A percentile compares a stretch with the other conserved stretches of the same genome.
These are phyloP conservation scores for Jaculus jaculus DNA, from an alignment of 2,113 vertebrate species.

Conservation along the genomic window DNA sequence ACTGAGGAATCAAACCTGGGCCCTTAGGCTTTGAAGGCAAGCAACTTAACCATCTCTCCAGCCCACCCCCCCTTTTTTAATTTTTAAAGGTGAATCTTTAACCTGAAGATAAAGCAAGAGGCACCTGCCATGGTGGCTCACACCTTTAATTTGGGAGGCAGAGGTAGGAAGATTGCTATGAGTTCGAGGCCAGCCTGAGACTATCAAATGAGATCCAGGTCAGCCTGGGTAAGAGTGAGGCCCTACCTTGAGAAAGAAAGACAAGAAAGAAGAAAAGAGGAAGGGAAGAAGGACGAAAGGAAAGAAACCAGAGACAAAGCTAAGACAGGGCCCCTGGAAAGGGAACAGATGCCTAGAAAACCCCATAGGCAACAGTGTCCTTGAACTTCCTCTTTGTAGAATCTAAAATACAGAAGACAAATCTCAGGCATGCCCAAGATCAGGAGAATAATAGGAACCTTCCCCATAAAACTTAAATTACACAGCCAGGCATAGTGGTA, in stretches of 20 bases:
- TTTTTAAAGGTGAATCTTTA: not conserved
- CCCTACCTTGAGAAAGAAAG: too few species aligned
- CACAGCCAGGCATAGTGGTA: too few species aligned
- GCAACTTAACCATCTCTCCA: too few species aligned
- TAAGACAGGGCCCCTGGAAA: not conserved
- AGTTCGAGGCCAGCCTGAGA: too few species aligned
- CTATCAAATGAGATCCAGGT: too few species aligned
- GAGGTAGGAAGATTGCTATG: too few species aligned
- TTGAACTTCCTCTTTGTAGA: not conserved
- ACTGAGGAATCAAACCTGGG: too few species aligned
- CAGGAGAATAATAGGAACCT: constrained; percentile 4
- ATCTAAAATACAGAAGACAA: not conserved
- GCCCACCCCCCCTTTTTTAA: not conserved
- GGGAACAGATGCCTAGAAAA: not conserved
- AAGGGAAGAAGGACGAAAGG: constrained; percentile 13
- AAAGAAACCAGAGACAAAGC: constrained; percentile 31
- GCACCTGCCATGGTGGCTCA: too few species aligned
- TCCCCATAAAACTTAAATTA: not conserved
- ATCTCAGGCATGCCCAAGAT: not conserved
- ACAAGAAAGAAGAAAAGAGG: not conserved
- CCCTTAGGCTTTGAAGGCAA: too few species aligned
- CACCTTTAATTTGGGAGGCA: too few species aligned
- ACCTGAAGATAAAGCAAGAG: not conserved
- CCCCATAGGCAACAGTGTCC: not conserved
- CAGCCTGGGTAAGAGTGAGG: too few species aligned